phyloP scores from a whole-genome alignment of 2,113 vertebrate genomes.

The Tragulus kanchil region DNA sequence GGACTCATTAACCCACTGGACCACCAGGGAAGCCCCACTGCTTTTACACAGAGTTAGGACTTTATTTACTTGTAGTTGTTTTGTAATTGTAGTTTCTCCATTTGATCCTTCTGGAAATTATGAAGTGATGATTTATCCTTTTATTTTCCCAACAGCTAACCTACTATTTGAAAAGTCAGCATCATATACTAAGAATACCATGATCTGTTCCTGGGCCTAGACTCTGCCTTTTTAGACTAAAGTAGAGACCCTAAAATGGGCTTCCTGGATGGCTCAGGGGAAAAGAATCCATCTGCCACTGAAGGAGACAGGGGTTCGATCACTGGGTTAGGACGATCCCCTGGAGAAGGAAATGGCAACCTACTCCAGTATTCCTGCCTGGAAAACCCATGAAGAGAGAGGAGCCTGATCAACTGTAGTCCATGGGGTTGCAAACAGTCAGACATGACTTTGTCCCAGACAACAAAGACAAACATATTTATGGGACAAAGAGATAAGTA shows the following conservation, averaged over 20 bases:
- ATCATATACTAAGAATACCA: neutral
- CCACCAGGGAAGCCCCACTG: too few relatives aligned
- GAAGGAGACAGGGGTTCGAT: too few relatives aligned
- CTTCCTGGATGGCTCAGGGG: too few relatives aligned
- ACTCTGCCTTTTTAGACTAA: constrained; percentile 41
- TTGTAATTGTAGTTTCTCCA: constrained; percentile 41
- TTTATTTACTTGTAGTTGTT: constrained; percentile 41
- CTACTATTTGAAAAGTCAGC: constrained; percentile 34
- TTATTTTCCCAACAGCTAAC: constrained; percentile 36
- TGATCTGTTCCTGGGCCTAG: neutral
- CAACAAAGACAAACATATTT: neutral
- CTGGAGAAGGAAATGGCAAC: too few relatives aligned
- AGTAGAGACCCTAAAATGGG: constrained; percentile 1
- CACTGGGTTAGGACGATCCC: too few relatives aligned
- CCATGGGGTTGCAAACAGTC: too few relatives aligned
- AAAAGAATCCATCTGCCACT: too few relatives aligned
- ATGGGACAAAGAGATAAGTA: constrained; percentile 37
- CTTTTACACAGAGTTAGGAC: constrained; percentile 1
- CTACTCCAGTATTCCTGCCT: too few relatives aligned
- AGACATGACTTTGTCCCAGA: too few relatives aligned
- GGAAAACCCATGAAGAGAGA: too few relatives aligned
- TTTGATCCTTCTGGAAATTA: constrained; percentile 41
- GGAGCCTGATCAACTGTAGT: too few relatives aligned
- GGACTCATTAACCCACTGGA: too few relatives aligned
- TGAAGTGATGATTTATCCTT: constrained; percentile 13